A percentile compares a stretch with the other conserved stretches of the same genome.
Evolutionary conservation across 2,113 vertebrate genomes (phyloP).

Genomic region (Eolophus roseicapilla): DNA sequence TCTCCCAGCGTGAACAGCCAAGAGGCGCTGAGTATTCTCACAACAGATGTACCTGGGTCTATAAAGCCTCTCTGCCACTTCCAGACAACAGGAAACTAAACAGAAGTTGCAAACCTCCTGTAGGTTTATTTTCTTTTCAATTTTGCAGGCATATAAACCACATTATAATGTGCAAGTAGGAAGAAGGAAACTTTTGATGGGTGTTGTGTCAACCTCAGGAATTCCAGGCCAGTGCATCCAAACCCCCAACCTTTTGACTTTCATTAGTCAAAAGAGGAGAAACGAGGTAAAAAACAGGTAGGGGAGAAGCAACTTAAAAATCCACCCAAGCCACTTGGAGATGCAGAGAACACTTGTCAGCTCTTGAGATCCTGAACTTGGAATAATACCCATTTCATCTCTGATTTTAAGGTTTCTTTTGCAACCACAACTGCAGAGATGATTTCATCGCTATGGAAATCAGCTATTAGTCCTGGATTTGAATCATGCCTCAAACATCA

Average conservation of each 20-base stretch:
- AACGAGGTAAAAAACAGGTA: background rate
- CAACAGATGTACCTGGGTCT: constrained; percentile 13
- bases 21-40: background rate
- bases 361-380: background rate
- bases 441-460: background rate
- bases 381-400: background rate
- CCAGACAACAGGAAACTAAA: background rate
- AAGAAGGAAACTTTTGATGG: background rate
- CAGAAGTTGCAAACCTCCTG: background rate
- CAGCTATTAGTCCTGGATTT: accelerated
- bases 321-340: background rate
- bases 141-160: background rate
- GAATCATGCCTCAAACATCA: background rate
- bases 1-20: background rate
- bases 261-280: background rate
- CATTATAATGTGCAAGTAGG: accelerated
- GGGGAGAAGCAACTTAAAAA: background rate
- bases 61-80: constrained; percentile 46
- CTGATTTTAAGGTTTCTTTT: background rate
- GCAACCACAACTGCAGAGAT: background rate
- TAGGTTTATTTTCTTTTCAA: accelerated
- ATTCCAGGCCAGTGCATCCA: background rate
- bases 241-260: background rate
- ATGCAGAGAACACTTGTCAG: background rate
- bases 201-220: background rate